phyloP scores from a whole-genome alignment of 2,888 invertebrate genomes.

The Noctua janthe region DNA sequence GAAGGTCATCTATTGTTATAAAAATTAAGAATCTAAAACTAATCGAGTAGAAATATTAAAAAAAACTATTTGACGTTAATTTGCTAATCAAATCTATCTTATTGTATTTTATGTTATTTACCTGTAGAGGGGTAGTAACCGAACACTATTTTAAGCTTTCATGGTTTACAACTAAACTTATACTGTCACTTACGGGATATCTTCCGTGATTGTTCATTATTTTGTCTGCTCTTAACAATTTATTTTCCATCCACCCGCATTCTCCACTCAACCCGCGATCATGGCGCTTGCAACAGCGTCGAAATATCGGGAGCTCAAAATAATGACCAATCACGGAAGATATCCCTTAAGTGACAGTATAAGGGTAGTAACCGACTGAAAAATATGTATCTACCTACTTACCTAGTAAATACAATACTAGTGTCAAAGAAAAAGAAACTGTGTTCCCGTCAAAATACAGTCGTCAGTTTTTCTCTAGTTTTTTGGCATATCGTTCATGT shows the following conservation, averaged over 20 bases:
- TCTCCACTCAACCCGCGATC: no score
- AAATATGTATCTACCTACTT: not conserved
- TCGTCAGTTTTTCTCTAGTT: constrained; percentile 4
- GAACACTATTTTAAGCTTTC: no score
- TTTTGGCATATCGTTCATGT: constrained; percentile 7
- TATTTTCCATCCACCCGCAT: no score
- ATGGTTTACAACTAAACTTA: no score
- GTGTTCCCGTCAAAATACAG: not conserved
- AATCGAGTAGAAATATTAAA: no score
- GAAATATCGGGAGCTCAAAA: no score
- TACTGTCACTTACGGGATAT: no score
- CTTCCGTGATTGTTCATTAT: no score
- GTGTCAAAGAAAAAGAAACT: not conserved
- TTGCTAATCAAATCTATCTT: not conserved
- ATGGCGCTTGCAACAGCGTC: no score
- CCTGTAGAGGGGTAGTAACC: not conserved
- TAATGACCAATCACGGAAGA: no score
- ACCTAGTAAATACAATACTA: not conserved
- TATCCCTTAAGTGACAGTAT: no score
- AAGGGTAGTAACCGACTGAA: not conserved
- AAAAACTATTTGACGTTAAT: not conserved
- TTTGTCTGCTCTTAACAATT: no score
- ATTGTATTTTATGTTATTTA: not conserved
- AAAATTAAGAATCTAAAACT: not conserved
- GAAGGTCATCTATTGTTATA: not conserved